Evolutionary conservation across 2,888 invertebrate genomes (phyloP), one percentile per base, ranked within the genome.

Genomic region (Eutolmus rufibarbis): DNA sequence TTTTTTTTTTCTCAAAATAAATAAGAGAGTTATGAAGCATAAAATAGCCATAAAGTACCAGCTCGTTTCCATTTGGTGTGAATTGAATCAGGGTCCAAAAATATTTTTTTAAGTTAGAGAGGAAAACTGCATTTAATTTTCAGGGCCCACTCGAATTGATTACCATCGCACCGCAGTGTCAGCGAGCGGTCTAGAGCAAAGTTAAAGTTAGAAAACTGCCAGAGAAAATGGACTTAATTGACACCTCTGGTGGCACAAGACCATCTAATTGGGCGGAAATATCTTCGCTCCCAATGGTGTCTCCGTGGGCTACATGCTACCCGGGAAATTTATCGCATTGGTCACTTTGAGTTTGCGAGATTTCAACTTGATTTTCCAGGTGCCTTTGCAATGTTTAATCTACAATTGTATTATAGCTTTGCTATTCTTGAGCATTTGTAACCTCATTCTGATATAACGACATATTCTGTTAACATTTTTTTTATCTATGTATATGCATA

Each of bases 241-340:
- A 79, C 79, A 79, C 79, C 31, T 79, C 79, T 79, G 51, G 46
- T 56, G 79, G 79, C 79, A 79, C 31, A 79, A 79, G 31, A 28
- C 34, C 31, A 16, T 79, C 56, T 79, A 79, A 79, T 79, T 79
- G 79, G 79, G 31, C 79, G 46, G 51, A 79, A 79, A 79, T 79
- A 51, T 79, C 79, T 56, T 28, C 31, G 28, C 16, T 78, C 19
- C 78, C 43, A 28, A 12, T 23, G 28, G 66, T 66, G 23, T 28
- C 57, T 56, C 28, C 12, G 66, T 4, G 66, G 66, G 66, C 28
- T 28, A 28, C 66, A 12, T 9, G 28, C 66, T 66, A 66, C 66
- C 66, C 9, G 66, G 66, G 12, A 66, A 66, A 66, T 28, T 66
- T 66, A 28, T 66, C 66, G 19, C 12, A 66, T 8, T 66, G 19